Evolutionary conservation across 1,140 invertebrate genomes (phyloP), one percentile per base, ranked within the genome.

Genomic region (Hestina assimilis): DNA sequence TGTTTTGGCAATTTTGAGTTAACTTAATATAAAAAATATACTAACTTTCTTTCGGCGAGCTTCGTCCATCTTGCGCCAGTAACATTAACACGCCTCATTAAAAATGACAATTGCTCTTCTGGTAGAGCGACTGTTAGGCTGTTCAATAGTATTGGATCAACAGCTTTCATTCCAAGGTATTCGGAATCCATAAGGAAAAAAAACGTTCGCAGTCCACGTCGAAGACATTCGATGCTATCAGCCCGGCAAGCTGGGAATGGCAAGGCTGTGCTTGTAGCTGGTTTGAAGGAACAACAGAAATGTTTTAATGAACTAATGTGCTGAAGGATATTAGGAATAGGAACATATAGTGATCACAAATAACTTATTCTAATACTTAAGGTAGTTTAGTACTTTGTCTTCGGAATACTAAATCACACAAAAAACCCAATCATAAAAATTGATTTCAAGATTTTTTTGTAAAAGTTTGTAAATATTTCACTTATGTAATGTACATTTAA

Each of bases 51-150:
- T 42, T 83, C 75, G 23, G 55, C 60, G 19, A 87, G 65, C 59
- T 75, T 82, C 0, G 76, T 83, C 84, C 84, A 87, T 7, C 57
- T 76, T 3, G 75, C 79, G 1, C 82, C 84, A 0, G 79, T 85
- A 11, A 84, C 78, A 40, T 85, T 87, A n/a, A 85, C 63, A 19
- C 70, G 74, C 50, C 84, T 68, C 46, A 86, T 61, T 19, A 78
- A 38, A 46, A 87, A 68, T 8, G 75, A 75, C 59, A 77, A 61
- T 38, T 76, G 72, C 17, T 82, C 64, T 11, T 83, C 75, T 2
- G 82, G 82, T 12, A 79, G 55, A 3, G 76, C 47, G 0, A 87
- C 60, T 1, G 81, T 64, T 3, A 87, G 68, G 31, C 82, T 87
- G 46, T 84, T 77, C 7, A 87, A 51, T 15, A 67, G 54, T 0